Percentiles rank a stretch among this genome's conserved stretches.
phyloP scores from a whole-genome alignment of 2,888 invertebrate genomes.

The Orthosia incerta region DNA sequence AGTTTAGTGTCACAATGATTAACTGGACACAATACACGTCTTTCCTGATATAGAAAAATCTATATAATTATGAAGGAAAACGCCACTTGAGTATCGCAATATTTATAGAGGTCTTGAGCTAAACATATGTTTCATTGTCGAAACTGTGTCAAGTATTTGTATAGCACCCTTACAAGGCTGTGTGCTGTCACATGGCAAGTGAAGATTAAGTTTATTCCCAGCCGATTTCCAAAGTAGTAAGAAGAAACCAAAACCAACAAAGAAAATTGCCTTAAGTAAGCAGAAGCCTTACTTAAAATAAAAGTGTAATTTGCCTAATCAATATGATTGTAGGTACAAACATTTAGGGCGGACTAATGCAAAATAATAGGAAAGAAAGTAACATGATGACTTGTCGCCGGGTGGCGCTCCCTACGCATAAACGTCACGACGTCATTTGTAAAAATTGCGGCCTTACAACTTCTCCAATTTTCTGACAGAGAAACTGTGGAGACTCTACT shows the following conservation, averaged over 20 bases:
- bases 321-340: conserved; percentile 76
- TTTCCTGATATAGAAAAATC: not conserved
- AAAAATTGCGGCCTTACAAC: conserved; percentile 90
- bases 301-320: conserved; percentile 74
- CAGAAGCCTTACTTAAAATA: conserved; percentile 48
- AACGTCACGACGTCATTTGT: conserved; percentile 91
- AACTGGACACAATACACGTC: not conserved
- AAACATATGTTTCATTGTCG: not conserved
- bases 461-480: conserved; percentile 86
- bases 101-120: not conserved
- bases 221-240: not conserved
- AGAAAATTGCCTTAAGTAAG: conserved; percentile 30
- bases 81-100: not conserved
- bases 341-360: conserved; percentile 81
- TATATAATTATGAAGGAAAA: not conserved
- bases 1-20: conserved; percentile 13
- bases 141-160: conserved; percentile 1
- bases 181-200: not conserved
- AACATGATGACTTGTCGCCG: conserved; percentile 90
- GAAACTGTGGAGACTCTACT: conserved; percentile 70
- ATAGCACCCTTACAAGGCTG: not conserved
- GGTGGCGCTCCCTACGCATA: conserved; percentile 87
- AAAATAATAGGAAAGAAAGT: conserved; percentile 89
- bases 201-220: not conserved
- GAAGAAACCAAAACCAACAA: not conserved